Conservation (phyloP, 1,140 invertebrate species). For the Hylyphantes graminicola region DNA sequence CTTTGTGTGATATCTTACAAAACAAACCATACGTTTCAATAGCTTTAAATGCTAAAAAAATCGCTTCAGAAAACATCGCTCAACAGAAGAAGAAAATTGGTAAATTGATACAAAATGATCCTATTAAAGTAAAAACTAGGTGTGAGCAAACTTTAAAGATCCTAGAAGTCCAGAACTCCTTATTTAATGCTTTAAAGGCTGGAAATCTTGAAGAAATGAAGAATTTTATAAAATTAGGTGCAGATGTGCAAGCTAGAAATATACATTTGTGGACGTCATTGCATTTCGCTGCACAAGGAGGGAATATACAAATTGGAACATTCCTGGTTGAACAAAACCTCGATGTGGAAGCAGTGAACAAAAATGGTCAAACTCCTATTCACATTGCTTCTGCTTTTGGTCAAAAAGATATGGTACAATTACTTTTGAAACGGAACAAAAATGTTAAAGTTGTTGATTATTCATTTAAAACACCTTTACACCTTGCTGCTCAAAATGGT, state of each 20-base stretch:
- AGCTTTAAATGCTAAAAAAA: constrained; percentile 3
- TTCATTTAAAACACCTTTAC: constrained; percentile 20
- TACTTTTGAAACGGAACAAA: not conserved
- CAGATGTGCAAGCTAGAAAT: constrained; percentile 10
- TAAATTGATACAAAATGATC: not conserved
- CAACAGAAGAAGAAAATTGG: not conserved
- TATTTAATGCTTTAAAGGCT: constrained; percentile 22
- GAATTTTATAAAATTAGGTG: constrained; percentile 5
- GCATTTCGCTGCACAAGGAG: constrained; percentile 41
- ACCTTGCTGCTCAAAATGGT: constrained; percentile 50
- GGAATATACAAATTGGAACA: constrained; percentile 9
- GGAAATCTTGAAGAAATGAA: not conserved
- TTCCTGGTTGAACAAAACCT: constrained; percentile 2
- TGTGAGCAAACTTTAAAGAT: constrained; percentile 2
- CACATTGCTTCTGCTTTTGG: constrained; percentile 24
- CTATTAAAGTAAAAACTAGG: not conserved
- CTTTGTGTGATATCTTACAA: not conserved
- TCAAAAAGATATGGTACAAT: not conserved
- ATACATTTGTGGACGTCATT: constrained; percentile 26
- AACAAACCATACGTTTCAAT: not conserved
- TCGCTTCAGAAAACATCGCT: not conserved
- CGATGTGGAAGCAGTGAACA: not conserved
- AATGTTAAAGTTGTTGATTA: constrained; percentile 8
- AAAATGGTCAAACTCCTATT: not conserved
- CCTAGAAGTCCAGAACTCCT: not conserved